Evolutionary conservation across 1,140 invertebrate species (phyloP).

Genomic region (Melanaphis sacchari): DNA sequence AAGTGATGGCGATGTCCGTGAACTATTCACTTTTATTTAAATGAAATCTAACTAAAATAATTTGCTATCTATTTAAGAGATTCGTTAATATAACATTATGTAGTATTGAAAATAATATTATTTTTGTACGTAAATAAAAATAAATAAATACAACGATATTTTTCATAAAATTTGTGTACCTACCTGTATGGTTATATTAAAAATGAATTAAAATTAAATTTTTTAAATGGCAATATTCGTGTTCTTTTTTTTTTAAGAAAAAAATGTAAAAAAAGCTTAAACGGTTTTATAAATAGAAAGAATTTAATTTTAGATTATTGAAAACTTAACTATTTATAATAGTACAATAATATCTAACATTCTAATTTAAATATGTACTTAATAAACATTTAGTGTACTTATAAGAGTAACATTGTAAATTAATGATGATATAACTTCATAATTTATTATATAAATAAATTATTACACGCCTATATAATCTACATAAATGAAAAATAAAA

Average conservation of each 20-base stretch:
- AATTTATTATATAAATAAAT: not conserved
- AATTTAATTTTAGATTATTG: not conserved
- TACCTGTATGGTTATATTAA: not conserved
- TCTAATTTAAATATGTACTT: not conserved
- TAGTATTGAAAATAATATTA: not conserved
- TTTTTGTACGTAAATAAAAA: not conserved
- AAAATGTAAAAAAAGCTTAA: not conserved
- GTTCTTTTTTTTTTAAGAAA: not conserved
- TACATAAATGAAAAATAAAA: conserved; percentile 2
- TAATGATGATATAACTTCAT: not conserved
- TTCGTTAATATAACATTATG: not conserved
- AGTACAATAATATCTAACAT: not conserved
- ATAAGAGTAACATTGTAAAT: not conserved
- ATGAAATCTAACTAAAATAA: not conserved
- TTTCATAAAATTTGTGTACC: not conserved
- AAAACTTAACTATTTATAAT: not conserved
- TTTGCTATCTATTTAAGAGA: not conserved
- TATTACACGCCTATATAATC: not conserved
- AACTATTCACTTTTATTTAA: not conserved
- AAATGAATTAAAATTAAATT: not conserved
- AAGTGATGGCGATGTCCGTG: not conserved
- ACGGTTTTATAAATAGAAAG: not conserved
- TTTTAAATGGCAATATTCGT: not conserved
- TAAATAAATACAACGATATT: not conserved
- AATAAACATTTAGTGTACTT: not conserved